A percentile compares a stretch with the other conserved stretches of the same genome.
phyloP scores from a whole-genome alignment of 64 coral and sea anemone species.

The Hydrozoanthus tunicans region DNA sequence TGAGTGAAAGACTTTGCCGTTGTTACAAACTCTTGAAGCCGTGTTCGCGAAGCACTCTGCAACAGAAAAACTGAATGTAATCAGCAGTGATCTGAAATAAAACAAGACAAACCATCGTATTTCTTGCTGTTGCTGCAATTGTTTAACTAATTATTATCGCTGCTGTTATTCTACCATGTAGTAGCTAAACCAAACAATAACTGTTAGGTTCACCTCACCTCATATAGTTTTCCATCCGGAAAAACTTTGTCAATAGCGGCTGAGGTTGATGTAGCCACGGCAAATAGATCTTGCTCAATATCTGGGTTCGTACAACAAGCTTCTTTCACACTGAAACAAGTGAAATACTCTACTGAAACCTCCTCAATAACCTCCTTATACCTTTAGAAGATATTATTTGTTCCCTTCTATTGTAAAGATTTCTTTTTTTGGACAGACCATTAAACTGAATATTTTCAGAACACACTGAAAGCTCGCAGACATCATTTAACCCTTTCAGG shows the following conservation, averaged over 20 bases:
- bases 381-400: background rate
- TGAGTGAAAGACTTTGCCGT: slow-evolving; percentile 63
- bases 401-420: background rate
- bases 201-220: slow-evolving; percentile 2
- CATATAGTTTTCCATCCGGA: slow-evolving; percentile 46
- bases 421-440: too few relatives aligned
- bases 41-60: slow-evolving; percentile 55
- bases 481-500: too few relatives aligned
- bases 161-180: background rate
- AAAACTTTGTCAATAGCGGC: slow-evolving; percentile 57
- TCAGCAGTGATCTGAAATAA: background rate
- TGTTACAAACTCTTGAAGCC: slow-evolving; percentile 61
- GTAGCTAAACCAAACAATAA: background rate
- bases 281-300: slow-evolving; percentile 45
- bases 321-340: slow-evolving; percentile 48
- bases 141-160: too few relatives aligned
- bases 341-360: background rate
- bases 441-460: too few relatives aligned
- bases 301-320: slow-evolving; percentile 48
- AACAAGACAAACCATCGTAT: too few relatives aligned
- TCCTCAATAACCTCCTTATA: background rate
- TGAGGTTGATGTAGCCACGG: background rate
- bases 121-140: too few relatives aligned
- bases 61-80: background rate
- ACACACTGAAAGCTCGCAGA: too few relatives aligned